Percentiles rank a stretch among this genome's conserved stretches.
phyloP scores from a whole-genome alignment of 2,888 invertebrate genomes.

The Orthosia gracilis region DNA sequence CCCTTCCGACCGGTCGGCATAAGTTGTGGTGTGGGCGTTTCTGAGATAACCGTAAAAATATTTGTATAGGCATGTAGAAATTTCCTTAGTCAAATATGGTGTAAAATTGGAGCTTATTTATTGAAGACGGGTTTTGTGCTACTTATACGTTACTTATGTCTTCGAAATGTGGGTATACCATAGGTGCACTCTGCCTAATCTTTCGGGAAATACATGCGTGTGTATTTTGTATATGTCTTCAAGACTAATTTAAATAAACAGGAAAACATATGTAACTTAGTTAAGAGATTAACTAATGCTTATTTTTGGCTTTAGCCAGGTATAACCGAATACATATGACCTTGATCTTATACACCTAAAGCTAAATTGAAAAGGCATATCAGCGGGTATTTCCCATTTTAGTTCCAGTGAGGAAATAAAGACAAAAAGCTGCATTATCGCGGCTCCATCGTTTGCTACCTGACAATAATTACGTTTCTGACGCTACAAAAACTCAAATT shows the following conservation, averaged over 20 bases:
- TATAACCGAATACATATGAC: conserved; percentile 10
- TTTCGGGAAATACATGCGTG: no score
- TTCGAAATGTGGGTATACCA: not conserved
- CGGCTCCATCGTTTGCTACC: conserved; percentile 78
- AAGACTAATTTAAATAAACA: not conserved
- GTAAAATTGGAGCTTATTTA: conserved; percentile 40
- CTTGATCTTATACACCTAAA: conserved; percentile 39
- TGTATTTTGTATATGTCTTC: not conserved
- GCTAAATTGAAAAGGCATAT: conserved; percentile 61
- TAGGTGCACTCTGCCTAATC: no score
- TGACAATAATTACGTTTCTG: conserved; percentile 77
- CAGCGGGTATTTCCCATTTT: conserved; percentile 65
- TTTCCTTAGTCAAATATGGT: conserved; percentile 51
- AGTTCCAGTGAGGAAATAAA: conserved; percentile 81
- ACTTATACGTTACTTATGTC: no score
- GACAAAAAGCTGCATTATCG: conserved; percentile 82
- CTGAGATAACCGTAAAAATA: conserved; percentile 66
- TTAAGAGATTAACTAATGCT: not conserved
- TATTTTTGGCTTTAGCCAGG: not conserved
- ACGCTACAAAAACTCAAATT: conserved; percentile 82
- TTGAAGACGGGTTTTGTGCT: conserved; percentile 2
- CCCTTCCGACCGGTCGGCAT: conserved; percentile 54
- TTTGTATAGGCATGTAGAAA: conserved; percentile 45
- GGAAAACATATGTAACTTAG: not conserved
- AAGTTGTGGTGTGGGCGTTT: conserved; percentile 66